These are phyloP conservation scores for Microdon myrmicae DNA, from an alignment of 2,888 invertebrate species.

Conservation along the genomic window DNA sequence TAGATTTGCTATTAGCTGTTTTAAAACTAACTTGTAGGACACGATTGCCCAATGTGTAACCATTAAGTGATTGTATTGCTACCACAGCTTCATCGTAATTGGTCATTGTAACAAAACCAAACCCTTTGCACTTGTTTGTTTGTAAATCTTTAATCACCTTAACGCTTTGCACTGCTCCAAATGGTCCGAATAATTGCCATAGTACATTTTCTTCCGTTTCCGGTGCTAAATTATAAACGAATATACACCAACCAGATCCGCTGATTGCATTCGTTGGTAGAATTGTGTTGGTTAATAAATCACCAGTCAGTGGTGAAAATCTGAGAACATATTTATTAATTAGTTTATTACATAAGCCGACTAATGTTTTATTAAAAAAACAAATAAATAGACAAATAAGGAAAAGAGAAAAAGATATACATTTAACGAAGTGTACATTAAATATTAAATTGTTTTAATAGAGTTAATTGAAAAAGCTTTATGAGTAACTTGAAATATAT, in stretches of 20 bases:
- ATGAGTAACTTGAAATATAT: no score
- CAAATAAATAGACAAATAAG: conserved; percentile 4
- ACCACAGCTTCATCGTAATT: conserved; percentile 93
- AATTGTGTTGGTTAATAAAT: conserved; percentile 76
- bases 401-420: no score
- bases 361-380: no score
- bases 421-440: no score
- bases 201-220: conserved; percentile 93
- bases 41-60: conserved; percentile 89
- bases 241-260: conserved; percentile 80
- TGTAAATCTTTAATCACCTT: conserved; percentile 92
- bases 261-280: conserved; percentile 84
- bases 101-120: conserved; percentile 95
- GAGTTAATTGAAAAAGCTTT: no score
- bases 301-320: conserved; percentile 85
- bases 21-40: conserved; percentile 94
- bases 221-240: conserved; percentile 91
- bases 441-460: no score
- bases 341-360: no score
- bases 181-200: conserved; percentile 94
- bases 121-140: conserved; percentile 94
- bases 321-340: conserved; percentile 68
- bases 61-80: conserved; percentile 91
- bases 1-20: conserved; percentile 82
- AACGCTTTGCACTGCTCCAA: conserved; percentile 92